Percentiles rank a stretch among this genome's conserved stretches.
phyloP scores from a whole-genome alignment of 2,888 invertebrate genomes.

The Willowsia nigromaculata region DNA sequence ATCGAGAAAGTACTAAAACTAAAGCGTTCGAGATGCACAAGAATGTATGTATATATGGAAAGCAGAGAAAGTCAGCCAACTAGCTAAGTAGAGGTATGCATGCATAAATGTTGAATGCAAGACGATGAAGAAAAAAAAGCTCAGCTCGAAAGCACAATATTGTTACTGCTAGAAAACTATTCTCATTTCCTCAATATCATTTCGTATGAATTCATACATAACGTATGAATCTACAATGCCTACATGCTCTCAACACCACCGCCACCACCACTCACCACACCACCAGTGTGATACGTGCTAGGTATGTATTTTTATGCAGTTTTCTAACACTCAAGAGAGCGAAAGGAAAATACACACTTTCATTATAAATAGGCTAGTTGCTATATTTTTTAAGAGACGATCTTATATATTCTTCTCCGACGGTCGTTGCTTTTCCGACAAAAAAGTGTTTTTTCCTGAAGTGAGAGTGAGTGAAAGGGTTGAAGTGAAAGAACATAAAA shows the following conservation, averaged over 20 bases:
- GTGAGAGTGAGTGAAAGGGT: neutral
- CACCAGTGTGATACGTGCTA: conserved; percentile 18
- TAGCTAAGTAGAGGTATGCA: neutral
- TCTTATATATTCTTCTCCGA: neutral
- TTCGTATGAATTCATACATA: neutral
- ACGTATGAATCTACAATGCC: neutral
- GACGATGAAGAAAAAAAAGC: neutral
- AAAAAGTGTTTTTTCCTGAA: conserved; percentile 10
- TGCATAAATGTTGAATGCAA: conserved; percentile 57
- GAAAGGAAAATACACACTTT: neutral
- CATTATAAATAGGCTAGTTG: conserved; percentile 39
- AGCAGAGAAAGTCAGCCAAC: conserved; percentile 13
- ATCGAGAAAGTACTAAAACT: conserved; percentile 4
- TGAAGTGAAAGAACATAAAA: conserved; percentile 65
- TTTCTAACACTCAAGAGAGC: conserved; percentile 4
- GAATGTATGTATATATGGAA: neutral
- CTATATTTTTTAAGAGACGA: conserved; percentile 19
- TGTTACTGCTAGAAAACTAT: conserved; percentile 26
- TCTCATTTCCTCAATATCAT: conserved; percentile 34
- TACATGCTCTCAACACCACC: neutral
- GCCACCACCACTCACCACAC: neutral
- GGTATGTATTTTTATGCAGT: conserved; percentile 48
- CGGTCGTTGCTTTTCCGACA: conserved; percentile 39
- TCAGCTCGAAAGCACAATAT: neutral
- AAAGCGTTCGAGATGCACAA: neutral